Percentiles rank a stretch among this genome's conserved stretches.
Evolutionary conservation across 2,888 invertebrate genomes (phyloP).

Genomic region (Parnassius glacialis): DNA sequence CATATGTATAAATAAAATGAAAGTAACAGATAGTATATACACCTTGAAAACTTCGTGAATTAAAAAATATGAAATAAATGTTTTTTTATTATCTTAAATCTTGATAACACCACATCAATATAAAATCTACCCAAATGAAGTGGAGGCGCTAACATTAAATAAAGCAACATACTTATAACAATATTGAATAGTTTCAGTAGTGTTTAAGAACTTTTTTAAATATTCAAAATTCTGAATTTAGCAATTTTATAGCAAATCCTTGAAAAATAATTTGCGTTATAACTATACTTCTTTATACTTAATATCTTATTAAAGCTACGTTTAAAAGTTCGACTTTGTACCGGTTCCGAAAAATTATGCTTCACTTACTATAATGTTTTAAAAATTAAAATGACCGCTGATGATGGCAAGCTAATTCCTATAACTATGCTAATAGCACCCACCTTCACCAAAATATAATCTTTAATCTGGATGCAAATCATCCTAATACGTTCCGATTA

Average conservation of each 20-base stretch:
- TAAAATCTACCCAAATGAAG: no score
- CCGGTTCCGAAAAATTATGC: slow-evolving; percentile 47
- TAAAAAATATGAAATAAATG: no score
- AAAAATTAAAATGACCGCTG: slow-evolving; percentile 72
- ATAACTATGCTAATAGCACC: slow-evolving; percentile 79
- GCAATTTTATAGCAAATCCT: background rate
- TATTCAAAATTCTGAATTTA: background rate
- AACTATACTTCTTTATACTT: background rate
- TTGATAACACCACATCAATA: no score
- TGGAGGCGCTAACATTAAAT: no score
- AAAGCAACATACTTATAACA: no score
- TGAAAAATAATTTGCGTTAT: background rate
- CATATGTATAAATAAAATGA: no score
- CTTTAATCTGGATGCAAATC: slow-evolving; percentile 80
- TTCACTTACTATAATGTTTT: slow-evolving; percentile 63
- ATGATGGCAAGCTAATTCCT: slow-evolving; percentile 73
- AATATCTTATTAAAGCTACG: slow-evolving; percentile 13
- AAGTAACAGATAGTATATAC: no score
- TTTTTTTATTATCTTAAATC: no score
- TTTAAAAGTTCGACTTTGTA: slow-evolving; percentile 13
- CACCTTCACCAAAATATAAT: slow-evolving; percentile 77
- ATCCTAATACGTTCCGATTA: slow-evolving; percentile 79
- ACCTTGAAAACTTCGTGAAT: no score
- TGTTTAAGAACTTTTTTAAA: no score
- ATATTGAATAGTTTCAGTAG: no score